Evolutionary conservation across 1,140 invertebrate species (phyloP).

Genomic region (Trigoniulus corallinus): DNA sequence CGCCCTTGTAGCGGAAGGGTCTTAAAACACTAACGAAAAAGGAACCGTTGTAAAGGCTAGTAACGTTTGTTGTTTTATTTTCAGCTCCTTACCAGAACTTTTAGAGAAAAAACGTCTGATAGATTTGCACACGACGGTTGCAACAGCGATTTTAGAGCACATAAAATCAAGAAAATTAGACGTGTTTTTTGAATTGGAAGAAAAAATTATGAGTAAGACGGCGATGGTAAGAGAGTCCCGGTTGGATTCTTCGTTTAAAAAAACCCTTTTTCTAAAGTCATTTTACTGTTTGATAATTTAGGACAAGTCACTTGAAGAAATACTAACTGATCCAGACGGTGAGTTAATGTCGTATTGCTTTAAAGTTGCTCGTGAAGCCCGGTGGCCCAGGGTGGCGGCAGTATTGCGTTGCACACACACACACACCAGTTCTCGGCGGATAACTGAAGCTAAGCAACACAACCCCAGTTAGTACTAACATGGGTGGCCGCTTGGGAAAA

Average conservation of each 20-base stretch:
- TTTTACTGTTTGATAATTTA: conserved; percentile 1
- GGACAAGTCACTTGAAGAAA: conserved; percentile 8
- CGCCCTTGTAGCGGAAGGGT: too few species aligned
- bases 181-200: conserved; percentile 92
- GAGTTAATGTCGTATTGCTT: too few species aligned
- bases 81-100: conserved; percentile 73
- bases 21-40: too few species aligned
- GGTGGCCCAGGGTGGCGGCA: too few species aligned
- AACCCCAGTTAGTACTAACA: too few species aligned
- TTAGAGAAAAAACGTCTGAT: conserved; percentile 94
- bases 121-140: conserved; percentile 96
- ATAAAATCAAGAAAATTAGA: conserved; percentile 82
- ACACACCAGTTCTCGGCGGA: too few species aligned
- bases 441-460: too few species aligned
- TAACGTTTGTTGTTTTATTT: conserved; percentile 8
- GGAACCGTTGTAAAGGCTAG: neutral
- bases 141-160: conserved; percentile 77
- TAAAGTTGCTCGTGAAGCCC: too few species aligned
- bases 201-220: conserved; percentile 72
- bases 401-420: too few species aligned
- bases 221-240: neutral
- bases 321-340: neutral
- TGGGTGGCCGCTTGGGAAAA: too few species aligned
- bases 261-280: too few species aligned
- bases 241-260: too few species aligned